phyloP scores from a whole-genome alignment of 2,113 vertebrate genomes.

The Prunella himalayana region DNA sequence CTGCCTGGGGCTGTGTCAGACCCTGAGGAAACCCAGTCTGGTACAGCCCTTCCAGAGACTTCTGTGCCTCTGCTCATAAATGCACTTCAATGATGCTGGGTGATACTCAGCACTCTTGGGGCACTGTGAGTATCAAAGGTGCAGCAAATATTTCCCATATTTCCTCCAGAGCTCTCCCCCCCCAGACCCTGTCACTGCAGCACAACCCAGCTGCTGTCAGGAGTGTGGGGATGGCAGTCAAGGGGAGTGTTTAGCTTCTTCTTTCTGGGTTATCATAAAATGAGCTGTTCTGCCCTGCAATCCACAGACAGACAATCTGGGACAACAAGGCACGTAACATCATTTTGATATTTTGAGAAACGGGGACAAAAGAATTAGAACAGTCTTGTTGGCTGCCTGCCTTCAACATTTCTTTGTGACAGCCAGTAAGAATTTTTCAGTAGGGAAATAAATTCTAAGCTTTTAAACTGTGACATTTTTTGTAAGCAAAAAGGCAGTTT shows the following conservation, averaged over 20 bases:
- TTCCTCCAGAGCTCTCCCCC: neutral
- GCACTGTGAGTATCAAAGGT: neutral
- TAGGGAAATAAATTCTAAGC: neutral
- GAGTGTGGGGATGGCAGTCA: neutral
- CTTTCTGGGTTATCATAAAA: slow-evolving; percentile 35
- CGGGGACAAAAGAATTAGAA: slow-evolving; percentile 64
- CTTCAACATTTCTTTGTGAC: neutral
- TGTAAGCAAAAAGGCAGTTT: neutral
- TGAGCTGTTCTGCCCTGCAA: neutral
- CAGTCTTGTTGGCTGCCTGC: slow-evolving; percentile 34
- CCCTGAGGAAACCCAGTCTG: neutral
- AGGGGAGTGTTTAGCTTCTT: neutral
- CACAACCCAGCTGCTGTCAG: neutral
- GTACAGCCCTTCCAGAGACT: neutral
- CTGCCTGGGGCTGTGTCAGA: neutral
- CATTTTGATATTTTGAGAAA: slow-evolving; percentile 71
- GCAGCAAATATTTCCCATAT: neutral
- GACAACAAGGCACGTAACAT: neutral
- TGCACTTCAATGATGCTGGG: neutral
- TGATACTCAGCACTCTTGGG: neutral
- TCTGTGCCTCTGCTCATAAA: neutral
- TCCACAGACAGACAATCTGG: slow-evolving; percentile 10
- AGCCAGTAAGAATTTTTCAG: neutral
- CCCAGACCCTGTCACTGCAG: neutral
- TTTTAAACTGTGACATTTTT: neutral